phyloP scores from a whole-genome alignment of 2,113 vertebrate species.

The Pipa parva region DNA sequence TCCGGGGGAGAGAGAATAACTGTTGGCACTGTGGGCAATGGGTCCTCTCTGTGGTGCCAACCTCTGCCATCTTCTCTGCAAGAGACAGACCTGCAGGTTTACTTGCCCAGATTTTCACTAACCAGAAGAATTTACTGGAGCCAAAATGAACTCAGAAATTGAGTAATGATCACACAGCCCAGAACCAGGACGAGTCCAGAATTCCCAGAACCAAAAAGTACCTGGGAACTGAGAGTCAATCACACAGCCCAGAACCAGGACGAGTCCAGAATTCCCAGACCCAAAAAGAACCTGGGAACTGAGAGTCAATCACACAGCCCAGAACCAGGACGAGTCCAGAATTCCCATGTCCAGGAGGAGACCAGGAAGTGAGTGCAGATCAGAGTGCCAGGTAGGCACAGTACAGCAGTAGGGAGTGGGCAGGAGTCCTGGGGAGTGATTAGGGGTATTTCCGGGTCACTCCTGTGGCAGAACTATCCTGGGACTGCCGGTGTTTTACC shows the following conservation, averaged over 20 bases:
- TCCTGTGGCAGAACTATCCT: background rate
- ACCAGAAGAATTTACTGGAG: background rate
- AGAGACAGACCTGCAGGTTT: too few species aligned
- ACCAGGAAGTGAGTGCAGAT: background rate
- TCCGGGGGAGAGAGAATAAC: constrained; percentile 68
- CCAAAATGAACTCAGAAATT: background rate
- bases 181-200: background rate
- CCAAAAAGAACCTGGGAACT: background rate
- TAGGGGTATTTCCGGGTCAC: background rate
- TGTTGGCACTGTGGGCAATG: constrained; percentile 66
- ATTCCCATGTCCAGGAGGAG: background rate
- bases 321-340: background rate
- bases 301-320: background rate
- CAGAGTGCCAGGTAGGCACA: background rate
- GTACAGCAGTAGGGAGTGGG: background rate
- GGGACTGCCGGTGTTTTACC: background rate
- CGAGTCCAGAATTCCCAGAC: background rate
- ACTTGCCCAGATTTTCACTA: background rate
- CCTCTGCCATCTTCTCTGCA: background rate
- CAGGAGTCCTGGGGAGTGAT: background rate
- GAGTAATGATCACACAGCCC: background rate
- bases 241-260: background rate
- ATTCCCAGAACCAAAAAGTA: background rate
- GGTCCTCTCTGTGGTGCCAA: constrained; percentile 50
- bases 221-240: background rate